Percentiles rank a stretch among this genome's conserved stretches.
Evolutionary conservation across 2,888 invertebrate species (phyloP).

Genomic region (Euspilapteryx auroguttella): DNA sequence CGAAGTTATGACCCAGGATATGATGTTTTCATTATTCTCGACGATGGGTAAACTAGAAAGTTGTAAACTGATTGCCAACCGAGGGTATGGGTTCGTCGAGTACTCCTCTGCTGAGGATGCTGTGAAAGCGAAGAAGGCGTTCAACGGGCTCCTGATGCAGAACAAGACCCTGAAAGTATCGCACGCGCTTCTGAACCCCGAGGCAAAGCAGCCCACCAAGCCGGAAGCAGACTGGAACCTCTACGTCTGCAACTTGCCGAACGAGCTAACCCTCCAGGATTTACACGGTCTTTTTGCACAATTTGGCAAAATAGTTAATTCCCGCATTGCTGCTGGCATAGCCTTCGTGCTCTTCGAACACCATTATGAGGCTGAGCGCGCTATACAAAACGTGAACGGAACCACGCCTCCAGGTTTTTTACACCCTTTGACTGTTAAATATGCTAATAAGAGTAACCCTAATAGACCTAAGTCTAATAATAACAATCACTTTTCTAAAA

Average conservation of each 20-base stretch:
- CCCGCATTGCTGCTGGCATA: conserved; percentile 57
- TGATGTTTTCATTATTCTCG: conserved; percentile 60
- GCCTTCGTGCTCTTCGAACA: conserved; percentile 57
- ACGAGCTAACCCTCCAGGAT: conserved; percentile 60
- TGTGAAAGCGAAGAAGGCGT: conserved; percentile 51
- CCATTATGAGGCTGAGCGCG: conserved; percentile 53
- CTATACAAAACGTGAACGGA: conserved; percentile 50
- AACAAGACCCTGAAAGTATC: conserved; percentile 59
- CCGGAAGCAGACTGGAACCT: conserved; percentile 61
- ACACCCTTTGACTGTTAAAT: conserved; percentile 60
- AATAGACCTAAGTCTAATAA: conserved; percentile 47
- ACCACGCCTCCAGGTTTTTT: conserved; percentile 53
- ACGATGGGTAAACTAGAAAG: conserved; percentile 62
- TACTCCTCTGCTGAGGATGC: conserved; percentile 55
- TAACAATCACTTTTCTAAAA: conserved; percentile 51
- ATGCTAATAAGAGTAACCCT: conserved; percentile 60
- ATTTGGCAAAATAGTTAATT: conserved; percentile 60
- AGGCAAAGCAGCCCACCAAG: conserved; percentile 51
- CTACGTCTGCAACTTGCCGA: conserved; percentile 59
- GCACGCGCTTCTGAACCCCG: conserved; percentile 52
- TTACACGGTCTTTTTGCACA: conserved; percentile 58
- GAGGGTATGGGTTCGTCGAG: conserved; percentile 61
- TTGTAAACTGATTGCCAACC: conserved; percentile 60
- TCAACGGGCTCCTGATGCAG: conserved; percentile 57
- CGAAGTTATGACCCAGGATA: conserved; percentile 61